These are phyloP conservation scores for Cavia porcellus DNA, from an alignment of 2,113 vertebrate species.

Conservation along the genomic window DNA sequence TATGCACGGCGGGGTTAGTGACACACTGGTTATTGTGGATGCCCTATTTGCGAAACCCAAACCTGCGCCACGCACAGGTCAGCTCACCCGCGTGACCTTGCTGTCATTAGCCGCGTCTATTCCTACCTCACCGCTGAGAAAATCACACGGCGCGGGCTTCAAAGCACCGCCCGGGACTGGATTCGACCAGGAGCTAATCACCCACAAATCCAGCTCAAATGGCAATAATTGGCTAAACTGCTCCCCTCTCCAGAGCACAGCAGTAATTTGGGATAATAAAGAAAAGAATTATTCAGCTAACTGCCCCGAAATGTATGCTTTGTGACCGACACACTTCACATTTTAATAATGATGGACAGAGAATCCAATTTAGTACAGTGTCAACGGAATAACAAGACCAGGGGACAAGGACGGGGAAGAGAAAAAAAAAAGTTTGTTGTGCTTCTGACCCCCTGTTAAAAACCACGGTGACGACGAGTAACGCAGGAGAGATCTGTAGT, in stretches of 20 bases:
- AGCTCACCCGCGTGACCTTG: slow-evolving; percentile 90
- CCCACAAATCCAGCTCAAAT: slow-evolving; percentile 94
- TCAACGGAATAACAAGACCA: slow-evolving; percentile 83
- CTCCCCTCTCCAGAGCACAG: slow-evolving; percentile 93
- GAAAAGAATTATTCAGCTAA: slow-evolving; percentile 92
- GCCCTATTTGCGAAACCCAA: slow-evolving; percentile 91
- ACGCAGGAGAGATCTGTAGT: fast-evolving
- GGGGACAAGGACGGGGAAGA: slow-evolving; percentile 69
- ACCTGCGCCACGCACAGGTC: slow-evolving; percentile 87
- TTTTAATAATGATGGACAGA: slow-evolving; percentile 92
- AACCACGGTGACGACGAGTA: fast-evolving
- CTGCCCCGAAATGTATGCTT: slow-evolving; percentile 91
- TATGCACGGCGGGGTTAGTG: slow-evolving; percentile 91
- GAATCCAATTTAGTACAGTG: slow-evolving; percentile 88
- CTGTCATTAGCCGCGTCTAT: slow-evolving; percentile 92
- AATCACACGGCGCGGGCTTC: slow-evolving; percentile 91
- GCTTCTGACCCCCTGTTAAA: neutral
- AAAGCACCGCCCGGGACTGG: slow-evolving; percentile 90
- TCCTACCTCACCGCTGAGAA: slow-evolving; percentile 92
- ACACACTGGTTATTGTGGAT: slow-evolving; percentile 91
- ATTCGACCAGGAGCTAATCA: slow-evolving; percentile 93
- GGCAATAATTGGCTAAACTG: slow-evolving; percentile 94
- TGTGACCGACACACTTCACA: slow-evolving; percentile 92
- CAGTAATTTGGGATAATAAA: slow-evolving; percentile 95
- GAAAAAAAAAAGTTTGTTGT: slow-evolving; percentile 9